Evolutionary conservation across 2,113 vertebrate genomes (phyloP).

Genomic region (Carollia perspicillata): DNA sequence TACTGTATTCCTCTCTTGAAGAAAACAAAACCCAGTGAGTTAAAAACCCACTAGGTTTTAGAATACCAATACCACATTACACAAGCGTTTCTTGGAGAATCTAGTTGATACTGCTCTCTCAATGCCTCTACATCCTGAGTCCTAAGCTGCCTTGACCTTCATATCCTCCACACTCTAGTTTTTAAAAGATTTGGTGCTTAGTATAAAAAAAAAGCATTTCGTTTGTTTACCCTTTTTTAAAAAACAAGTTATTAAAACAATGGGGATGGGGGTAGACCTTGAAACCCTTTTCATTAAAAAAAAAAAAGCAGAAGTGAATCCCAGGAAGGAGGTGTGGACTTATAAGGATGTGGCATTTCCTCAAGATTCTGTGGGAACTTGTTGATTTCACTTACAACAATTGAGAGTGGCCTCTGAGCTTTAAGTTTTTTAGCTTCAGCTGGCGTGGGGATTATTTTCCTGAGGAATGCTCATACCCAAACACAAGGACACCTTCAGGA

Average conservation of each 20-base stretch:
- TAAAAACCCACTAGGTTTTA: not conserved
- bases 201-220: conserved; percentile 21
- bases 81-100: not conserved
- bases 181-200: not conserved
- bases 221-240: not conserved
- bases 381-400: conserved; percentile 57
- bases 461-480: not conserved
- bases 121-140: not conserved
- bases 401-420: conserved; percentile 6
- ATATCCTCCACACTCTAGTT: not conserved
- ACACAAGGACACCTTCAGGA: conserved; percentile 55
- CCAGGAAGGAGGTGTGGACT: conserved; percentile 37
- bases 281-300: conserved; percentile 30
- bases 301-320: conserved; percentile 54
- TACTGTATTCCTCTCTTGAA: not conserved
- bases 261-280: not conserved
- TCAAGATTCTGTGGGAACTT: conserved; percentile 47
- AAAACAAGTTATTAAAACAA: conserved; percentile 47
- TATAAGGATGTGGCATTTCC: conserved; percentile 55
- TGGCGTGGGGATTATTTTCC: conserved; percentile 56
- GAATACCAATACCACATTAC: not conserved
- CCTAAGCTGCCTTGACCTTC: not conserved
- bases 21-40: not conserved
- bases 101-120: not conserved
- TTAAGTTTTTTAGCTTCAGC: not conserved